These are phyloP conservation scores for Hypomesus transpacificus DNA, from an alignment of 2,113 vertebrate genomes.

Conservation along the genomic window DNA sequence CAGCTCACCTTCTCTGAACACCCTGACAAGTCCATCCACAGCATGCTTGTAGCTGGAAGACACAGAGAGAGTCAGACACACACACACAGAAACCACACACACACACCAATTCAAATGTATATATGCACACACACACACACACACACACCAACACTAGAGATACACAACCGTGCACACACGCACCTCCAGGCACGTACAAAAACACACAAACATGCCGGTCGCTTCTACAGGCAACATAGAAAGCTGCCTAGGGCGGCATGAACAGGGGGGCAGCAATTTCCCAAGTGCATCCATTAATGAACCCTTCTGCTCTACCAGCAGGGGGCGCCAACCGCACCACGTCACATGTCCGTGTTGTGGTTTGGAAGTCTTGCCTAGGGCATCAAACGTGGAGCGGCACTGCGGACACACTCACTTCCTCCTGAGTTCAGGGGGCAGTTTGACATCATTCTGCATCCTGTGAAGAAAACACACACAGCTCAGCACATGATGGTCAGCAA, in stretches of 20 bases:
- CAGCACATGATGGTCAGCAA: neutral
- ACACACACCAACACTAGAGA: neutral
- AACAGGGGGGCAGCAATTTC: no score
- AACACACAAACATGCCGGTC: neutral
- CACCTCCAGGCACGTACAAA: no score
- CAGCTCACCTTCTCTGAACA: constrained; percentile 85
- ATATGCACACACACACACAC: neutral
- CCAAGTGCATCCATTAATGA: no score
- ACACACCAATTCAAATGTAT: neutral
- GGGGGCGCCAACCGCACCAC: no score
- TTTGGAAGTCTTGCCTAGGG: no score
- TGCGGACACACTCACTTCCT: constrained; percentile 86
- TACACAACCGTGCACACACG: no score
- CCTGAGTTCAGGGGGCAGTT: constrained; percentile 77
- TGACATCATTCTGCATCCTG: constrained; percentile 98
- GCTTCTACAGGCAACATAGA: no score
- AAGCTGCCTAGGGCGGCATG: no score
- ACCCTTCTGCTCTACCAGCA: no score
- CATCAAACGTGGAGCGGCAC: no score
- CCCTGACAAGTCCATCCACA: constrained; percentile 86
- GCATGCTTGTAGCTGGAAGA: constrained; percentile 88
- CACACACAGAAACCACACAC: neutral
- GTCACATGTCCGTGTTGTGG: no score
- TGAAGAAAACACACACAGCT: constrained; percentile 9
- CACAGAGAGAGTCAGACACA: constrained; percentile 7